Percentiles rank a stretch among this genome's conserved stretches.
These are phyloP conservation scores for Drosophila robusta DNA, from an alignment of 2,888 invertebrate species.

Conservation along the genomic window DNA sequence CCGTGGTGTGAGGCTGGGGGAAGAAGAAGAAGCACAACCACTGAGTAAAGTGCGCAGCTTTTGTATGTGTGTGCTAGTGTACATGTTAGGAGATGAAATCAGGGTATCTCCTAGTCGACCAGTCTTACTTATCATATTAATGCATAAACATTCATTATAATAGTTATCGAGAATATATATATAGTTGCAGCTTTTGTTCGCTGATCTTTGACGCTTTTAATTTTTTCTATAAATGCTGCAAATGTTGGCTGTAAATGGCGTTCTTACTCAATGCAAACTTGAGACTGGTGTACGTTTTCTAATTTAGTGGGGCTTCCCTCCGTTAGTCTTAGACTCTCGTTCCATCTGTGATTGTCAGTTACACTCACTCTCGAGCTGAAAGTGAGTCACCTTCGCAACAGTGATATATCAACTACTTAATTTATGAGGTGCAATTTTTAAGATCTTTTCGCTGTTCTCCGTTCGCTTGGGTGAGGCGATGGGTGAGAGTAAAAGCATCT, in stretches of 20 bases:
- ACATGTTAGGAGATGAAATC: too few relatives aligned
- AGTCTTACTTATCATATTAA: too few relatives aligned
- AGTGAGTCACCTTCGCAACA: constrained; percentile 7
- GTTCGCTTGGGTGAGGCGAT: constrained; percentile 11
- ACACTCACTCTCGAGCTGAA: constrained; percentile 2
- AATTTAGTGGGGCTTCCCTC: constrained; percentile 7
- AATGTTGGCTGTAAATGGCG: background rate
- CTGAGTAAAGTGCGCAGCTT: too few relatives aligned
- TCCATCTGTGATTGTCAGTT: background rate
- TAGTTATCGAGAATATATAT: too few relatives aligned
- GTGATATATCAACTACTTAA: constrained; percentile 55
- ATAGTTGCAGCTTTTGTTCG: too few relatives aligned
- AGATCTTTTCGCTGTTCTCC: constrained; percentile 30
- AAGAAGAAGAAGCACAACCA: too few relatives aligned
- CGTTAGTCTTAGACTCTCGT: background rate
- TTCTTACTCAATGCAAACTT: background rate
- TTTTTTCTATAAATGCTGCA: background rate
- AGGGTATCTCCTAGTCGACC: too few relatives aligned
- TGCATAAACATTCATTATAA: too few relatives aligned
- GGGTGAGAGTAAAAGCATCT: constrained; percentile 55
- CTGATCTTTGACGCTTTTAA: background rate
- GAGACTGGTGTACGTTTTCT: background rate
- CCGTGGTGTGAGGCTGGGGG: too few relatives aligned
- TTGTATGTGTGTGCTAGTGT: too few relatives aligned
- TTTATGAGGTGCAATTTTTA: constrained; percentile 78